Evolutionary conservation across 1,140 invertebrate genomes (phyloP).

Genomic region (Oncopodura yosiiana): DNA sequence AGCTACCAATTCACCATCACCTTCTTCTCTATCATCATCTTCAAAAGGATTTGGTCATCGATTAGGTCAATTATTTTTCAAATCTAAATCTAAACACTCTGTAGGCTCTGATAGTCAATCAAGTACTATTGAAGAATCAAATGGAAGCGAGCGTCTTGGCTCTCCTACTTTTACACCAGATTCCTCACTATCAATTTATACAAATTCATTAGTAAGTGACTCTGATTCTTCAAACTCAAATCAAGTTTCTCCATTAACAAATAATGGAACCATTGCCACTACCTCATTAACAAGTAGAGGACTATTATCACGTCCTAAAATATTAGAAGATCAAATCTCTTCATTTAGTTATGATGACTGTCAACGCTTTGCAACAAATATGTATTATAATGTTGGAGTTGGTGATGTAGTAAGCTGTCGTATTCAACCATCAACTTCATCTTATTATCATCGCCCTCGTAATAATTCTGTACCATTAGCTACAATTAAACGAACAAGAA

Average conservation of each 20-base stretch:
- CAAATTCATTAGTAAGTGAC: constrained; percentile 27
- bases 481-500: background rate
- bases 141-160: constrained; percentile 25
- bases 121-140: no score
- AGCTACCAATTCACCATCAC: background rate
- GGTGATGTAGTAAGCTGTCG: no score
- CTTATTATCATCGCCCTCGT: constrained; percentile 9
- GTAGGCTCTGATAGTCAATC: no score
- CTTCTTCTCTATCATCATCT: background rate
- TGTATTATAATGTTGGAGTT: constrained; percentile 31
- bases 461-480: constrained; percentile 16
- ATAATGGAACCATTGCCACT: background rate
- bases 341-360: constrained; percentile 18
- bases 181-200: constrained; percentile 31
- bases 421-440: no score
- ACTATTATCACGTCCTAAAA: no score
- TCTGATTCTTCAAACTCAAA: constrained; percentile 19
- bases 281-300: background rate
- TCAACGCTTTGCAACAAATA: constrained; percentile 22
- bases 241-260: constrained; percentile 18
- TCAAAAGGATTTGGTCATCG: background rate
- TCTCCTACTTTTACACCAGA: constrained; percentile 28
- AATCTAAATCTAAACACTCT: constrained; percentile 27
- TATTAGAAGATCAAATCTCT: constrained; percentile 18
- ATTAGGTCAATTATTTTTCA: constrained; percentile 24